A percentile compares a stretch with the other conserved stretches of the same genome.
Evolutionary conservation across 2,888 invertebrate species (phyloP).

Genomic region (Ichneumoninae sp.): DNA sequence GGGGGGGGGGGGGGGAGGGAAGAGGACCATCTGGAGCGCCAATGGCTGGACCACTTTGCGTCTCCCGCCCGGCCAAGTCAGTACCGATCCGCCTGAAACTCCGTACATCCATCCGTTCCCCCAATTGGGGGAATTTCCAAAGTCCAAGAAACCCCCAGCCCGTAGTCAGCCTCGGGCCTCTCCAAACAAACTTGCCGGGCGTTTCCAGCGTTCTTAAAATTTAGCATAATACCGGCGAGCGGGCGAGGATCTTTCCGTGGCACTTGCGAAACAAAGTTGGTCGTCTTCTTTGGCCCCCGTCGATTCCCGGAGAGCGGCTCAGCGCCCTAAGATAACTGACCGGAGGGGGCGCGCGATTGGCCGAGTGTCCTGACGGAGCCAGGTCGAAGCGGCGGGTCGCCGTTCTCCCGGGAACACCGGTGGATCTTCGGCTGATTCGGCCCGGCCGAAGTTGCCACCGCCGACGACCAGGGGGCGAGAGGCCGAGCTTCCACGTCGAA

Average conservation of each 20-base stretch:
- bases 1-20: neutral
- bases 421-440: conserved; percentile 16
- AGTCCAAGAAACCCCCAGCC: conserved; percentile 24
- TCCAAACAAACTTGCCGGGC: conserved; percentile 34
- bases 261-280: conserved; percentile 7
- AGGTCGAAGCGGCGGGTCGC: neutral
- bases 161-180: conserved; percentile 2
- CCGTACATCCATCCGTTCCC: neutral
- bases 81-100: neutral
- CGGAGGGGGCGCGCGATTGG: neutral
- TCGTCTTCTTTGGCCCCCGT: neutral
- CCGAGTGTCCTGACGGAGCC: conserved; percentile 2
- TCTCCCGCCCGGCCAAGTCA: neutral
- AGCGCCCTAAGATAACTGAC: conserved; percentile 4
- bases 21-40: neutral
- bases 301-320: neutral
- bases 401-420: neutral
- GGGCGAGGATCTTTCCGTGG: neutral
- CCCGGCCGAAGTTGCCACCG: conserved; percentile 1
- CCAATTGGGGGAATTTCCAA: conserved; percentile 51
- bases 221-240: conserved; percentile 37
- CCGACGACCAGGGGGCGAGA: neutral
- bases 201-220: conserved; percentile 20
- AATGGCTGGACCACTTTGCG: conserved; percentile 13
- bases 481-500: conserved; percentile 17